Evolutionary conservation across 2,113 vertebrate species (phyloP).

Genomic region (Zingel zingel): DNA sequence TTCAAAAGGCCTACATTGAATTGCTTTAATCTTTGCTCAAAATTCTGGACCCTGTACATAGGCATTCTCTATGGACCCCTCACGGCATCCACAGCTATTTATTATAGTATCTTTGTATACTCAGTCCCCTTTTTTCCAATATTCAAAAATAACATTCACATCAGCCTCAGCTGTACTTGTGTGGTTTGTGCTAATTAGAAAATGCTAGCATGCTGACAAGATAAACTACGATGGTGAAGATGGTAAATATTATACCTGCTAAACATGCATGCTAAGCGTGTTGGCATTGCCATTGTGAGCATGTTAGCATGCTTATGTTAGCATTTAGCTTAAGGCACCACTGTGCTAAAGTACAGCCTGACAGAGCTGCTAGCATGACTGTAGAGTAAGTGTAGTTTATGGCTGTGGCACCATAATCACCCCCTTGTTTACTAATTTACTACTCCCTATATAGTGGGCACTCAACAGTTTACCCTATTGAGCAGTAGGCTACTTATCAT

Average conservation of each 20-base stretch:
- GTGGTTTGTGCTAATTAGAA: not conserved
- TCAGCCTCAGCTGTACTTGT: not conserved
- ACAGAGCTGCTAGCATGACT: not conserved
- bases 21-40: constrained; percentile 41
- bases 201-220: not conserved
- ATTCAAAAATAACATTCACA: not conserved
- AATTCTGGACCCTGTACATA: too few species aligned
- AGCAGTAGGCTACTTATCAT: not conserved
- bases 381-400: not conserved
- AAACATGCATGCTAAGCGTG: not conserved
- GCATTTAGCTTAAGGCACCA: not conserved
- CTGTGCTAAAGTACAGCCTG: not conserved
- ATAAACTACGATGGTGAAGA: not conserved
- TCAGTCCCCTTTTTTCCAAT: not conserved
- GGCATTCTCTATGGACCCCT: too few species aligned
- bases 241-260: not conserved
- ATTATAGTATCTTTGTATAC: too few species aligned
- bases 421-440: not conserved
- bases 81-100: too few species aligned
- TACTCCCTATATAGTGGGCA: not conserved
- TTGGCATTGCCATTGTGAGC: not conserved
- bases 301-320: not conserved
- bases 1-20: constrained; percentile 46
- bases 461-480: not conserved
- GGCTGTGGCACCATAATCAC: not conserved